phyloP scores from a whole-genome alignment of 1,140 invertebrate genomes.

The Diorhabda sublineata region DNA sequence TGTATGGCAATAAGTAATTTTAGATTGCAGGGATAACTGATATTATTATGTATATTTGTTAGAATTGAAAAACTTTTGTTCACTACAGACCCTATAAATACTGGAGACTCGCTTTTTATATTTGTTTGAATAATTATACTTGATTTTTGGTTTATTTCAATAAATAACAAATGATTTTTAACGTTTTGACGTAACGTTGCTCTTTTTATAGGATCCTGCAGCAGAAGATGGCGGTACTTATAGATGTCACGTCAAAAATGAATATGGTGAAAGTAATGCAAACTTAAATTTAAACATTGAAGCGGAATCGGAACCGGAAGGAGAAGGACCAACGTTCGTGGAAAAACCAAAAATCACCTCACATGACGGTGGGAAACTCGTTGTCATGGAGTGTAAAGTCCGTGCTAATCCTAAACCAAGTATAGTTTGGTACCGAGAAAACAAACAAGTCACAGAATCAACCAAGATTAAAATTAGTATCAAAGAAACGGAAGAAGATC shows the following conservation, averaged over 20 bases:
- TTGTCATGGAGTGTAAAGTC: conserved; percentile 97
- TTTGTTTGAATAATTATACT: no score
- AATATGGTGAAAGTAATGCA: conserved; percentile 95
- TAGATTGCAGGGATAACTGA: no score
- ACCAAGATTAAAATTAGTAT: conserved; percentile 74
- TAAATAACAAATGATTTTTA: no score
- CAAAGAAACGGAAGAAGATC: conserved; percentile 72
- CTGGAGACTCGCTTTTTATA: no score
- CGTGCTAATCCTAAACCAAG: conserved; percentile 90
- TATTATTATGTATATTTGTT: no score
- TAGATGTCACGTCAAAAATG: conserved; percentile 94
- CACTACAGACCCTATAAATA: no score
- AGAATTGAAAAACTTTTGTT: no score
- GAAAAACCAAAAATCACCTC: conserved; percentile 95
- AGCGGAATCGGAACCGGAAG: conserved; percentile 85
- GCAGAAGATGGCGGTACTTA: conserved; percentile 95
- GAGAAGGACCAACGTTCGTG: conserved; percentile 94
- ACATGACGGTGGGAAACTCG: conserved; percentile 89
- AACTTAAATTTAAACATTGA: conserved; percentile 98
- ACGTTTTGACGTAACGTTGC: no score
- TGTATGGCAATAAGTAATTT: no score
- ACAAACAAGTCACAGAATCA: conserved; percentile 70
- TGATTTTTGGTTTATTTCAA: no score
- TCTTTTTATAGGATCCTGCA: conserved; percentile 76
- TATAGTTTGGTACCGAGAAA: conserved; percentile 89